A percentile compares a stretch with the other conserved stretches of the same genome.
Evolutionary conservation across 1,140 invertebrate species (phyloP).

Genomic region (Tribolium castaneum): DNA sequence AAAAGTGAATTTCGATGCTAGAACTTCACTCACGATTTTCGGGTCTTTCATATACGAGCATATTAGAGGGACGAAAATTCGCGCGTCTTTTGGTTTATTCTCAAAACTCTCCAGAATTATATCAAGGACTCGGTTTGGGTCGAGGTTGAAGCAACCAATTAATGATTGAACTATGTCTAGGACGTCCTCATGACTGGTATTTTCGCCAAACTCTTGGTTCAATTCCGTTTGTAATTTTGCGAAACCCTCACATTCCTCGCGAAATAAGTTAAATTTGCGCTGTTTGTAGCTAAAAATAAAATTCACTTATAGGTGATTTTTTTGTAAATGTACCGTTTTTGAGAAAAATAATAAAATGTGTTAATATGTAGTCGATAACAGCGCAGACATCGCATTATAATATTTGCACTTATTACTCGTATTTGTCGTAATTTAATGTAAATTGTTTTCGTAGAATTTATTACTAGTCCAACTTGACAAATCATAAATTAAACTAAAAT

Average conservation of each 20-base stretch:
- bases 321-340: no score
- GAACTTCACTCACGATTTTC: slow-evolving; percentile 89
- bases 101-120: slow-evolving; percentile 98
- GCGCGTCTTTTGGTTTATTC: slow-evolving; percentile 78
- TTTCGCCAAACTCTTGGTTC: slow-evolving; percentile 85
- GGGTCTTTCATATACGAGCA: slow-evolving; percentile 87
- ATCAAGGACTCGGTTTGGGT: slow-evolving; percentile 97
- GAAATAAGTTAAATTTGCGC: slow-evolving; percentile 97
- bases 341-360: no score
- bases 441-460: no score
- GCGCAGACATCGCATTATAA: no score
- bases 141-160: slow-evolving; percentile 98
- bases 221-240: slow-evolving; percentile 97
- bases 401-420: no score
- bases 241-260: slow-evolving; percentile 99
- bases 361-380: no score
- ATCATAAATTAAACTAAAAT: no score
- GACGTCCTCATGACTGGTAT: slow-evolving; percentile 70
- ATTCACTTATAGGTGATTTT: not conserved
- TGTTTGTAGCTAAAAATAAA: slow-evolving; percentile 92
- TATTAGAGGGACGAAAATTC: slow-evolving; percentile 86
- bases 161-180: slow-evolving; percentile 92
- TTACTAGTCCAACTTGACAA: no score
- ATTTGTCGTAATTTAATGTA: no score
- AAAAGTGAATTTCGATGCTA: slow-evolving; percentile 94